A percentile compares a stretch with the other conserved stretches of the same genome.
phyloP scores from a whole-genome alignment of 2,888 invertebrate genomes.

The Arctia plantaginis region DNA sequence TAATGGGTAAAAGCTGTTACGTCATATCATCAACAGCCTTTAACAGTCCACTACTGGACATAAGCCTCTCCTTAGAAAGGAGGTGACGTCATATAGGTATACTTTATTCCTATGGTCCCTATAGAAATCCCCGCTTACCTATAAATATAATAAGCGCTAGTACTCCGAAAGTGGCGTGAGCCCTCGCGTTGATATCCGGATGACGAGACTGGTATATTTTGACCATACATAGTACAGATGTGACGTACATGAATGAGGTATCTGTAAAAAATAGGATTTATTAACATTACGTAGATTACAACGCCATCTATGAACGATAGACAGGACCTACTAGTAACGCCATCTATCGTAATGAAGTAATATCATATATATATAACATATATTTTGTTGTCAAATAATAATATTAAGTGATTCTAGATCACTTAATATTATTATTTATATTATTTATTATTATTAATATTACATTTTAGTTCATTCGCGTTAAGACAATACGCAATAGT shows the following conservation, averaged over 20 bases:
- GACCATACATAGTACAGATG: conserved; percentile 94
- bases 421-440: too few relatives aligned
- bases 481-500: too few relatives aligned
- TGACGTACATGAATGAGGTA: conserved; percentile 97
- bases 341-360: not conserved
- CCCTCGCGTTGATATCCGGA: conserved; percentile 94
- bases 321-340: not conserved
- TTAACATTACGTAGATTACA: not conserved
- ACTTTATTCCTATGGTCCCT: not conserved
- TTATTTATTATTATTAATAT: too few relatives aligned
- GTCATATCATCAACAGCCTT: too few relatives aligned
- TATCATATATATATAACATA: too few relatives aligned
- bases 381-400: not conserved
- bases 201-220: conserved; percentile 96
- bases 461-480: too few relatives aligned
- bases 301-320: not conserved
- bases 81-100: too few relatives aligned
- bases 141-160: conserved; percentile 92
- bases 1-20: too few relatives aligned
- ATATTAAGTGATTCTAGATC: not conserved
- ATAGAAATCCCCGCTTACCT: conserved; percentile 70
- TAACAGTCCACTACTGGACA: too few relatives aligned
- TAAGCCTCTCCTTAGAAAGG: too few relatives aligned
- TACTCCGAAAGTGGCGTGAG: conserved; percentile 92
- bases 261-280: conserved; percentile 84